These are phyloP conservation scores for Halisarca cf. caerulea DNA, from an alignment of 37 sponge, comb jelly and placozoan species.

Conservation along the genomic window DNA sequence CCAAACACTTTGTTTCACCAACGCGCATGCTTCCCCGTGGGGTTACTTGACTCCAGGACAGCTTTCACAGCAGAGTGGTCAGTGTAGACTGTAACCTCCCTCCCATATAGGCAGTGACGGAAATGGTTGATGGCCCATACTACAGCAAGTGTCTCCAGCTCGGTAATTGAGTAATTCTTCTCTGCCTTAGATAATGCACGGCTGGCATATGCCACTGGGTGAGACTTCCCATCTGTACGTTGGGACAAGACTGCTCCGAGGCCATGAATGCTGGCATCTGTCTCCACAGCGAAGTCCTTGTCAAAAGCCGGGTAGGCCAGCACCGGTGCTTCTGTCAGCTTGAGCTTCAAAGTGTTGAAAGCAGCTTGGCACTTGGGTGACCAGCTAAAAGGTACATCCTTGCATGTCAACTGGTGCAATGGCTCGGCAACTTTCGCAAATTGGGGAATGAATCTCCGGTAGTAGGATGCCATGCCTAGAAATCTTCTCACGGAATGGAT, in stretches of 20 bases:
- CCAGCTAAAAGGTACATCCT: constrained; percentile 4
- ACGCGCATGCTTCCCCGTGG: constrained; percentile 37
- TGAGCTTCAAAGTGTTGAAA: constrained; percentile 12
- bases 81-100: constrained; percentile 35
- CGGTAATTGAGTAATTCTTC: constrained; percentile 47
- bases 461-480: constrained; percentile 33
- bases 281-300: constrained; percentile 30
- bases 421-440: constrained; percentile 32
- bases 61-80: constrained; percentile 55
- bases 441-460: constrained; percentile 20
- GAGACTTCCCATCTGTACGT: neutral
- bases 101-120: constrained; percentile 32
- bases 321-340: constrained; percentile 11
- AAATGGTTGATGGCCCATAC: constrained; percentile 60
- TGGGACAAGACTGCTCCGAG: constrained; percentile 7
- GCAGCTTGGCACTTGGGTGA: constrained; percentile 1
- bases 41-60: constrained; percentile 33
- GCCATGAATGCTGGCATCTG: constrained; percentile 31
- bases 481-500: constrained; percentile 13
- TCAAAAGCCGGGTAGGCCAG: constrained; percentile 32
- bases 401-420: constrained; percentile 14
- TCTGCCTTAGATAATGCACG: neutral
- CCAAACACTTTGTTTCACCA: constrained; percentile 59
- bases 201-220: constrained; percentile 11
- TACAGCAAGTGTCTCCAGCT: constrained; percentile 58